These are phyloP conservation scores for Plebejus argus DNA, from an alignment of 2,888 invertebrate genomes.

Conservation along the genomic window DNA sequence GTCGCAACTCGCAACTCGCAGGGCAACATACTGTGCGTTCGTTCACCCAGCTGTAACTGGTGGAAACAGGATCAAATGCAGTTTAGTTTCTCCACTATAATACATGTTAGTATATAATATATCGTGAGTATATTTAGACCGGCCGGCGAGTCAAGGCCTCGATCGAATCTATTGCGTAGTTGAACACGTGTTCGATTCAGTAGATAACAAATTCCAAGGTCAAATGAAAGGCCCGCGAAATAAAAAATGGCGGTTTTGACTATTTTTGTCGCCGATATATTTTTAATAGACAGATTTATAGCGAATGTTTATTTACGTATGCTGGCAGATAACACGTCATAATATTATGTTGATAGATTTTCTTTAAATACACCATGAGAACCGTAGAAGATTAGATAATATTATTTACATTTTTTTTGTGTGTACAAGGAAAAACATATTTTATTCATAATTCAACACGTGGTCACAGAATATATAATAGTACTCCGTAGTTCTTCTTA, in stretches of 20 bases:
- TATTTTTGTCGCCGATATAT: background rate
- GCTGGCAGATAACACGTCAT: background rate
- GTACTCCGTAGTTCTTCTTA: too few relatives aligned
- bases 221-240: background rate
- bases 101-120: slow-evolving; percentile 18
- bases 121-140: slow-evolving; percentile 28
- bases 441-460: background rate
- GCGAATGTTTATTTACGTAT: background rate
- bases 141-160: slow-evolving; percentile 32
- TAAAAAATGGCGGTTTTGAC: slow-evolving; percentile 9
- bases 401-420: background rate
- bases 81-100: background rate
- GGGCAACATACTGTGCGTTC: slow-evolving; percentile 26
- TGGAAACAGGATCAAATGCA: slow-evolving; percentile 20
- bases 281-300: background rate
- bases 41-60: slow-evolving; percentile 9
- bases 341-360: background rate
- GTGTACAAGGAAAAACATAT: background rate
- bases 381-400: background rate
- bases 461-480: too few relatives aligned
- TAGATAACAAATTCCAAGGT: slow-evolving; percentile 14
- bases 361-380: background rate
- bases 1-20: background rate
- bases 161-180: slow-evolving; percentile 30
- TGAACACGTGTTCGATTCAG: slow-evolving; percentile 18